A percentile compares a stretch with the other conserved stretches of the same genome.
Conservation (phyloP, 2,113 vertebrate genomes). For the Malurus elegans region DNA sequence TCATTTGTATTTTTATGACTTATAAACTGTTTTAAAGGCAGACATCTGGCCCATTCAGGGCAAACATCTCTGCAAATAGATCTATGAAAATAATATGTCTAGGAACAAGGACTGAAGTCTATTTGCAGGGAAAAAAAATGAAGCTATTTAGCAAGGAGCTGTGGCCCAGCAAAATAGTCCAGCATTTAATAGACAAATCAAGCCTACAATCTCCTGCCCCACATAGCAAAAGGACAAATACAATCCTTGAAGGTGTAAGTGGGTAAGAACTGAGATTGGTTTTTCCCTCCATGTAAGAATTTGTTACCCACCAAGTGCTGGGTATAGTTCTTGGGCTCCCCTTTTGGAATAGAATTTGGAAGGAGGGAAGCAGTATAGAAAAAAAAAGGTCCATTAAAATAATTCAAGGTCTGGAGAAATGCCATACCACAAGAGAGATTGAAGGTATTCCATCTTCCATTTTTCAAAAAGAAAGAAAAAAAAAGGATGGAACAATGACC, state of each 20-base stretch:
- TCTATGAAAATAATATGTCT: neutral
- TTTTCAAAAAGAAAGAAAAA: neutral
- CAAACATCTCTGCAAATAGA: neutral
- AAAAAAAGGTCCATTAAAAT: neutral
- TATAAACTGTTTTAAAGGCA: neutral
- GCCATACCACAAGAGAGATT: neutral
- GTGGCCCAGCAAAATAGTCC: neutral
- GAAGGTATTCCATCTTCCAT: neutral
- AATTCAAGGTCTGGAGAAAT: neutral
- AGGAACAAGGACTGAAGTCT: neutral
- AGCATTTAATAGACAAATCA: neutral
- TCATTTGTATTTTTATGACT: neutral
- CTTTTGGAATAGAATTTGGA: neutral
- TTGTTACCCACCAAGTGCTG: neutral
- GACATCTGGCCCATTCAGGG: neutral
- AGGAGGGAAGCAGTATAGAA: neutral
- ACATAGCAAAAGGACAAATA: neutral
- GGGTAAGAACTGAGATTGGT: neutral
- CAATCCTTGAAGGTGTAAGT: neutral
- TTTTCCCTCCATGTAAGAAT: neutral
- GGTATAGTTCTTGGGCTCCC: fast-evolving
- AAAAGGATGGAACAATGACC: neutral
- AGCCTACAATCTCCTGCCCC: neutral
- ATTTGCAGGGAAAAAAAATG: neutral
- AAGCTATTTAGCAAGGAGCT: neutral